Conservation (phyloP, 2,888 invertebrate species). For the Ophion ellenae region DNA sequence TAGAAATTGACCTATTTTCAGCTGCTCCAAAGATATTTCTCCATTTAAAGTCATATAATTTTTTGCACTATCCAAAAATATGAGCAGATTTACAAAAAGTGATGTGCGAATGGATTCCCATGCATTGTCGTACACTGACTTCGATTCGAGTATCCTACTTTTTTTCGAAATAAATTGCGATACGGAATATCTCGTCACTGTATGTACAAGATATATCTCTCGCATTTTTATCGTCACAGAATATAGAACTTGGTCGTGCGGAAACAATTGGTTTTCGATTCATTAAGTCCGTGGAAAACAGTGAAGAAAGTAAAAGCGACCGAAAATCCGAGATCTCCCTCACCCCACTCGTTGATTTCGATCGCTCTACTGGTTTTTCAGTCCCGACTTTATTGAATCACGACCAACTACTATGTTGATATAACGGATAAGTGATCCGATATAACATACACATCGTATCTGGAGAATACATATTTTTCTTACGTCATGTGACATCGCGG, state of each 20-base stretch:
- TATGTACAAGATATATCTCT: not conserved
- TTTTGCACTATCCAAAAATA: no score
- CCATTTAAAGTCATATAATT: no score
- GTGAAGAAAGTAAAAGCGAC: not conserved
- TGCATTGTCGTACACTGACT: no score
- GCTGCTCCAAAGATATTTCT: no score
- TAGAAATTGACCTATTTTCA: no score
- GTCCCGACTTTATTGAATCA: not conserved
- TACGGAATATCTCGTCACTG: no score
- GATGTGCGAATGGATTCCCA: no score
- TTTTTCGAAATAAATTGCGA: no score
- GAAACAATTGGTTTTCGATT: conserved; percentile 57
- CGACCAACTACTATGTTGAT: not conserved
- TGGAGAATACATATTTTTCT: not conserved
- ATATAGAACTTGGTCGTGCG: conserved; percentile 56
- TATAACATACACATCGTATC: not conserved
- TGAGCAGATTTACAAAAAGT: no score
- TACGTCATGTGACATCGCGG: not conserved
- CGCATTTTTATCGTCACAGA: not conserved
- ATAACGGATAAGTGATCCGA: not conserved
- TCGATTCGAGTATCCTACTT: no score
- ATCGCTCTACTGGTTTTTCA: not conserved
- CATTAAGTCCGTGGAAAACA: conserved; percentile 20
- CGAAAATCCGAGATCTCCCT: not conserved
- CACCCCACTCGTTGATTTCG: not conserved